Evolutionary conservation across 2,797 vertebrate species (phyloP).

Genomic region (Columba guinea): DNA sequence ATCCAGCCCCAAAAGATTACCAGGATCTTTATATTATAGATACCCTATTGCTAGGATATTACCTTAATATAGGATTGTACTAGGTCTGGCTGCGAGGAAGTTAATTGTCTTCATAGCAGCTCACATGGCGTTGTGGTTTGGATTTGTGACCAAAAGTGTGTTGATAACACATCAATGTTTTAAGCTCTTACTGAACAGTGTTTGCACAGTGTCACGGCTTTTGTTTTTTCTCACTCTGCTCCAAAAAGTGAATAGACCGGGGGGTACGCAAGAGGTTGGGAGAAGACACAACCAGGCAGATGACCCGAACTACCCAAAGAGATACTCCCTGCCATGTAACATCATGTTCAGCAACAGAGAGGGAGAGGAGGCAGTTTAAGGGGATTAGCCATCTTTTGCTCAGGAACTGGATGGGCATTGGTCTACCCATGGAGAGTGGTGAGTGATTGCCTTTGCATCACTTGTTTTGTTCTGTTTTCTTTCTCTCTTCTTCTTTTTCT

Average conservation of each 20-base stretch:
- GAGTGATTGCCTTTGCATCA: neutral
- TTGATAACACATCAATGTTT: neutral
- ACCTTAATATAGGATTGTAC: neutral
- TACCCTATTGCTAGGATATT: neutral
- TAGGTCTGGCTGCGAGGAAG: neutral
- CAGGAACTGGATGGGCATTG: neutral
- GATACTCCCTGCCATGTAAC: neutral
- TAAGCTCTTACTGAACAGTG: neutral
- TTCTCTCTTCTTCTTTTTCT: neutral
- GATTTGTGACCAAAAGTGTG: neutral
- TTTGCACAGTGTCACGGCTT: neutral
- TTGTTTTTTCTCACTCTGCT: neutral
- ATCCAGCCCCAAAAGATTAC: neutral
- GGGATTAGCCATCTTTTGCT: neutral
- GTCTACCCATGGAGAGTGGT: neutral
- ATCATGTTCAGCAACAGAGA: neutral
- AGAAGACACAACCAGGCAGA: neutral
- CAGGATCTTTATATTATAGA: neutral
- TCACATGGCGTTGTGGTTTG: fast-evolving
- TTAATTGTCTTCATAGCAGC: neutral
- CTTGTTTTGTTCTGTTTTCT: neutral
- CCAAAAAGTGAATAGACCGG: neutral
- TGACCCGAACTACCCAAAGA: neutral
- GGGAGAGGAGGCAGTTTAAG: neutral
- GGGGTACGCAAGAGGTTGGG: fast-evolving